These are phyloP conservation scores for Ptilodon capucinus DNA, from an alignment of 2,888 invertebrate species.

Conservation along the genomic window DNA sequence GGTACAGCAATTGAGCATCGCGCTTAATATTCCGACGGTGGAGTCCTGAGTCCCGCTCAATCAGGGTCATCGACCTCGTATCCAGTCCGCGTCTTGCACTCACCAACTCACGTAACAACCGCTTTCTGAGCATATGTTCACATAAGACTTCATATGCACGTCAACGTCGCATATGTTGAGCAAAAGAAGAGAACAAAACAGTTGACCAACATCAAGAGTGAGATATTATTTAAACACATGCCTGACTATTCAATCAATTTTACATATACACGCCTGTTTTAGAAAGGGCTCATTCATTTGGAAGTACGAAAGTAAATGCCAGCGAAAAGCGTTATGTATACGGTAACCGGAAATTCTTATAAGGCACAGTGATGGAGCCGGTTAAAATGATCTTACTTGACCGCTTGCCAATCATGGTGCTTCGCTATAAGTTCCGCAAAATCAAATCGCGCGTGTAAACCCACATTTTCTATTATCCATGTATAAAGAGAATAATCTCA, in stretches of 20 bases:
- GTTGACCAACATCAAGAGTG: slow-evolving; percentile 9
- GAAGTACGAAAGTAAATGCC: too few species aligned
- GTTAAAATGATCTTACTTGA: slow-evolving; percentile 18
- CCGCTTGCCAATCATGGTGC: slow-evolving; percentile 15
- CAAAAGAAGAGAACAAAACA: slow-evolving; percentile 17
- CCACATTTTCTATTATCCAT: too few species aligned
- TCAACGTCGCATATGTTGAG: slow-evolving; percentile 21
- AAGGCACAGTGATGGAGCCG: slow-evolving; percentile 12
- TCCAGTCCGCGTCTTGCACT: slow-evolving; percentile 79
- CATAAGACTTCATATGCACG: slow-evolving; percentile 33
- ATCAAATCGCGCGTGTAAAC: too few species aligned
- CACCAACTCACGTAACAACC: slow-evolving; percentile 74
- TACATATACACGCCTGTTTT: neutral
- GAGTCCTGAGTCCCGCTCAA: slow-evolving; percentile 77
- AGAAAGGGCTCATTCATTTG: neutral
- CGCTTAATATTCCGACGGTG: slow-evolving; percentile 69
- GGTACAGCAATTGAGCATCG: slow-evolving; percentile 28
- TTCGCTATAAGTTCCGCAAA: too few species aligned
- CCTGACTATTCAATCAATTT: neutral
- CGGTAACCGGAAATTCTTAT: neutral
- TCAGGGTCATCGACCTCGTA: slow-evolving; percentile 71
- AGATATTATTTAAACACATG: neutral
- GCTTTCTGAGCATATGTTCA: slow-evolving; percentile 60
- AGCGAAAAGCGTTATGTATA: neutral
- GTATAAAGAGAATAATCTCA: neutral